phyloP scores from a whole-genome alignment of 2,888 invertebrate species.

The Stegophylla sp. region DNA sequence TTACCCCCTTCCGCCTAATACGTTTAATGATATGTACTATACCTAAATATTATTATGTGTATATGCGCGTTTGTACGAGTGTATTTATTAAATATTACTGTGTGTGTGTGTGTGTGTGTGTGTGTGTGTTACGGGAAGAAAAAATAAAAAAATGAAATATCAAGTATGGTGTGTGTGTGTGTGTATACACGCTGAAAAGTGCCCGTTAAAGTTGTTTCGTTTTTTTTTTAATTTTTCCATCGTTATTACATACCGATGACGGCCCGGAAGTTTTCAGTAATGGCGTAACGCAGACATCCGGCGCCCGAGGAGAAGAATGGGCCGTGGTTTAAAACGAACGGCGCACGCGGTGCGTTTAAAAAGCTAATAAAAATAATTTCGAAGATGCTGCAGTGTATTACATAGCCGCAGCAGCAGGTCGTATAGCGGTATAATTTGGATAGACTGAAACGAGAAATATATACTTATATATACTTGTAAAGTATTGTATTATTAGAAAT shows the following conservation, averaged over 20 bases:
- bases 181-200: background rate
- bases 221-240: constrained; percentile 3
- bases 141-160: no score
- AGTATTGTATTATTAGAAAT: no score
- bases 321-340: constrained; percentile 13
- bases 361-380: no score
- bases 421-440: no score
- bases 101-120: no score
- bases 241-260: background rate
- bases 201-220: constrained; percentile 26
- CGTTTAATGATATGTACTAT: constrained; percentile 12
- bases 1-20: constrained; percentile 16
- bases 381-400: no score
- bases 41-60: background rate
- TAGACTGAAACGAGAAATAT: no score
- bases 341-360: no score
- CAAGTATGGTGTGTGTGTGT: no score
- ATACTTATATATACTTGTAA: no score
- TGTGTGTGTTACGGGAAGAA: background rate
- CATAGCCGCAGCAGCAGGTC: no score
- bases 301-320: constrained; percentile 43
- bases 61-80: background rate
- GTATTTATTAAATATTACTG: background rate
- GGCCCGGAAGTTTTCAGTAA: constrained; percentile 43
- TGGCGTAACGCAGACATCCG: constrained; percentile 48